Evolutionary conservation across 2,797 vertebrate genomes (phyloP), one percentile per base, ranked within the genome.

Genomic region (Syngnathus acus): DNA sequence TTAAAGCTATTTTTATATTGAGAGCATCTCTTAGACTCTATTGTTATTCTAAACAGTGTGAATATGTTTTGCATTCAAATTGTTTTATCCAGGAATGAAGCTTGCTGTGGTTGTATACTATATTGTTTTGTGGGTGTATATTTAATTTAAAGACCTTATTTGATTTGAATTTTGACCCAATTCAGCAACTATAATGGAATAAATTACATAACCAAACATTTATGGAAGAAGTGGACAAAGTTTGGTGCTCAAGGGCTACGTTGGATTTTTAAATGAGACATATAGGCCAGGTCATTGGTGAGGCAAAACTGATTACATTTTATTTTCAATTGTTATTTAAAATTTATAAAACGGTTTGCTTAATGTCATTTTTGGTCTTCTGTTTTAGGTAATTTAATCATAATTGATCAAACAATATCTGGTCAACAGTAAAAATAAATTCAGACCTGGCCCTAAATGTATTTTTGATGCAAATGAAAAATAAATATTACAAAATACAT

Each of bases 1-100:
- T 89, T 81, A 87, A 88, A 90, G 82, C 87, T 91, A 91, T 92
- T 93, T 93, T 93, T 92, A 87, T 91, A 91, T n/a, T 40, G 72
- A 70, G 79, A 78, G 72, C 50, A 78, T 82, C 76, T 82, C 76
- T 87, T 85, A 71, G 78, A 80, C 71, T 76, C 83, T 65, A 88
- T 81, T 83, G 80, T 89, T 85, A 87, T 89, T 89, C 77, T 82
- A 87, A 85, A 77, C 82, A 26, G 73, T 81, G 82, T 88, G 81
- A 84, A 83, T 83, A 84, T 85, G 80, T 84, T 88, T 84, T 83
- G 83, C 85, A 83, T 85, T 84, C 78, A 82, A 82, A 67, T 84
- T 83, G 78, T 86, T 86, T 86, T 79, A 75, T 78, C 73, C 71
- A 77, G 74, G 74, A 83, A 81, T 77, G 78, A 83, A 80, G 84